These are phyloP conservation scores for Lagopus leucura DNA, from an alignment of 2,113 vertebrate genomes.

Conservation along the genomic window DNA sequence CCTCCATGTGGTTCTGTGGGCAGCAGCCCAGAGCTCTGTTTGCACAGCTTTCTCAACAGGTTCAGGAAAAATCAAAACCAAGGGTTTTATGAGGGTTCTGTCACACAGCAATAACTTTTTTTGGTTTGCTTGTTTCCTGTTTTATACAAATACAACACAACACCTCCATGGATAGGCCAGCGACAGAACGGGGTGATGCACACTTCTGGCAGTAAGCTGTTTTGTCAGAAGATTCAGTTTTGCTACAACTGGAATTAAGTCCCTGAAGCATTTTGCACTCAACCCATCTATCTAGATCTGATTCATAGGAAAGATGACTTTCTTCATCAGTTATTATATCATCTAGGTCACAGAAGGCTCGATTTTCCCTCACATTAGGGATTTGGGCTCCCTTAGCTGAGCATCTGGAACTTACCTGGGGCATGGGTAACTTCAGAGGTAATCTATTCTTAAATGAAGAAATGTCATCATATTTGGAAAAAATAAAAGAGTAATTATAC, in stretches of 20 bases:
- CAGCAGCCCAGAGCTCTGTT: background rate
- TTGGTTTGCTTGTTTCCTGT: background rate
- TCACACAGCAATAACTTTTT: background rate
- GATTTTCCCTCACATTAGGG: background rate
- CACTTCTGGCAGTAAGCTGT: background rate
- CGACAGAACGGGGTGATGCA: background rate
- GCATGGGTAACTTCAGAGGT: background rate
- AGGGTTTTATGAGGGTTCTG: background rate
- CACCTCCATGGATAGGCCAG: background rate
- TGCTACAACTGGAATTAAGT: background rate
- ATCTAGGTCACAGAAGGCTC: background rate
- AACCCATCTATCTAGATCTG: background rate
- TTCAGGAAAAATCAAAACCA: background rate
- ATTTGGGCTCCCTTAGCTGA: background rate
- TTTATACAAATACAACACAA: background rate
- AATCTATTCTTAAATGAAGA: background rate
- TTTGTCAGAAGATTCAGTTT: background rate
- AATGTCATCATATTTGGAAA: background rate
- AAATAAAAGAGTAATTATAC: background rate
- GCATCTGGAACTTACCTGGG: background rate
- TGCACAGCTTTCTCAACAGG: background rate
- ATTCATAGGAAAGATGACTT: background rate
- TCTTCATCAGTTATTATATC: background rate
- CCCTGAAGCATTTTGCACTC: background rate
- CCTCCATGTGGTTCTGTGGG: background rate